phyloP scores from a whole-genome alignment of 2,797 vertebrate genomes.

The Sebastes matsubarae region DNA sequence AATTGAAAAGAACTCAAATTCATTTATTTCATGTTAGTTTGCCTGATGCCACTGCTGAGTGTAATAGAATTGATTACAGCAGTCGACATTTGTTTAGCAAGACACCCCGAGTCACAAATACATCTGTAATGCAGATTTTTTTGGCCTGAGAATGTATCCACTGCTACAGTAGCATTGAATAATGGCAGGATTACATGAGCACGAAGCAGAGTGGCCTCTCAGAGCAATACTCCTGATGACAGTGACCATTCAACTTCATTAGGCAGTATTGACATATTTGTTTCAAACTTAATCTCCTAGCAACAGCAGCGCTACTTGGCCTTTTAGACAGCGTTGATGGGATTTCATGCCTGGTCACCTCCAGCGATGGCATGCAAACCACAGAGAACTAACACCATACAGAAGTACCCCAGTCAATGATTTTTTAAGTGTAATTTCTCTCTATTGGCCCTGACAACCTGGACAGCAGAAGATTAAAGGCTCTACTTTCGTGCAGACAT shows the following conservation, averaged over 20 bases:
- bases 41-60: not conserved
- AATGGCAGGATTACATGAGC: constrained; percentile 59
- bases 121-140: constrained; percentile 1
- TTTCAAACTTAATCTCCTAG: constrained; percentile 68
- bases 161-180: constrained; percentile 31
- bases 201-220: constrained; percentile 48
- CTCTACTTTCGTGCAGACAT: not conserved
- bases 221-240: constrained; percentile 40
- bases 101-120: not conserved
- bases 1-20: constrained; percentile 1
- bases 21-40: not conserved
- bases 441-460: constrained; percentile 40
- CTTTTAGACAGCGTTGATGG: constrained; percentile 62
- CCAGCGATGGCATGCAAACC: constrained; percentile 22
- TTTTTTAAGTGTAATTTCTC: constrained; percentile 53
- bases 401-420: constrained; percentile 43
- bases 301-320: constrained; percentile 52
- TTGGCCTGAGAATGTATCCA: not conserved
- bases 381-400: constrained; percentile 24
- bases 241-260: constrained; percentile 76
- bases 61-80: not conserved
- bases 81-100: not conserved
- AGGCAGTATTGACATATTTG: constrained; percentile 68
- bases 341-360: constrained; percentile 65
- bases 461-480: constrained; percentile 35